Evolutionary conservation across 1,140 invertebrate genomes (phyloP).

Genomic region (Cotesia glomerata): DNA sequence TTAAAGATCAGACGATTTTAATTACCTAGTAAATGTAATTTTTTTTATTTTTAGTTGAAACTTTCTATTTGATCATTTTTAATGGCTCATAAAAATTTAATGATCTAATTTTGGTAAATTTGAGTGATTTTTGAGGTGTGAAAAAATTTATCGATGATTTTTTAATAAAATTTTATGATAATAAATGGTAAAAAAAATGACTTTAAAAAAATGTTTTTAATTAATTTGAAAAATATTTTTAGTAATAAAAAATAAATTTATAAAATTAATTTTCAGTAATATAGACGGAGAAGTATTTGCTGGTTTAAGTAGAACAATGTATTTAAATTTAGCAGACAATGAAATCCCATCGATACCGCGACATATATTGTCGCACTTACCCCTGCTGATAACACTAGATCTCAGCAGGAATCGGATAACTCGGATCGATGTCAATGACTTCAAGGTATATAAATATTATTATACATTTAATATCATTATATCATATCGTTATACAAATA

Average conservation of each 20-base stretch:
- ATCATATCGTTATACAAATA: background rate
- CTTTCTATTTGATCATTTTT: no score
- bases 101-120: no score
- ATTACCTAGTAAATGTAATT: no score
- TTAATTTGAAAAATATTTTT: no score
- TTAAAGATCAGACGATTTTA: no score
- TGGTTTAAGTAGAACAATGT: slow-evolving; percentile 72
- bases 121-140: no score
- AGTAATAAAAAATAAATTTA: background rate
- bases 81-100: no score
- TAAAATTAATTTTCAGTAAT: slow-evolving; percentile 60
- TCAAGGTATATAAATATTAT: slow-evolving; percentile 61
- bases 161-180: no score
- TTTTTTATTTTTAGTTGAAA: no score
- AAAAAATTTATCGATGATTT: no score
- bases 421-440: slow-evolving; percentile 67
- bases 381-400: slow-evolving; percentile 74
- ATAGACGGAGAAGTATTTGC: slow-evolving; percentile 73
- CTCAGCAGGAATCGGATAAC: slow-evolving; percentile 74
- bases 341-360: slow-evolving; percentile 72
- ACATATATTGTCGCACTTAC: slow-evolving; percentile 73
- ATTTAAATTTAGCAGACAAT: slow-evolving; percentile 78
- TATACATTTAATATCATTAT: background rate
- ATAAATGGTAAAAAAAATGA: no score
- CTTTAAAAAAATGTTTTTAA: no score